phyloP scores from a whole-genome alignment of 2,888 invertebrate species.

The Dasypolia templi region DNA sequence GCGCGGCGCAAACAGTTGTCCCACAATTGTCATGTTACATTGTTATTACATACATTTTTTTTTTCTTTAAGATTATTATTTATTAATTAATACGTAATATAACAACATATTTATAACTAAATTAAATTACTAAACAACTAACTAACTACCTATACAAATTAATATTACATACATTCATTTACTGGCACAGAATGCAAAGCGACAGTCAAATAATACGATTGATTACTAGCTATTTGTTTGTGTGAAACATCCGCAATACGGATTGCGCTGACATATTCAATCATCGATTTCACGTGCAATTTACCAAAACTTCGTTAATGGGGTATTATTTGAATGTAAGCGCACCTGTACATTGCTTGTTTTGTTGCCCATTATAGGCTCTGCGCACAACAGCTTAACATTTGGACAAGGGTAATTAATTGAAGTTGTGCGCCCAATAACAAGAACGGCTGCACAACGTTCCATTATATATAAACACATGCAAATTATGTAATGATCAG shows the following conservation, averaged over 20 bases:
- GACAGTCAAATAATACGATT: conserved; percentile 80
- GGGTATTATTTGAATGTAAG: conserved; percentile 63
- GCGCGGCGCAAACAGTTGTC: conserved; percentile 43
- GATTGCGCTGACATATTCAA: conserved; percentile 79
- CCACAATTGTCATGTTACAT: conserved; percentile 65
- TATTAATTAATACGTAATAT: too few relatives aligned
- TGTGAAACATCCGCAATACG: conserved; percentile 77
- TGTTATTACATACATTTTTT: conserved; percentile 65
- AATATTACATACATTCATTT: too few relatives aligned
- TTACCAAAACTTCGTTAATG: conserved; percentile 70
- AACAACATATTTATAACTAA: too few relatives aligned
- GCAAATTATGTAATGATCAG: conserved; percentile 62
- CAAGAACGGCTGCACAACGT: conserved; percentile 64
- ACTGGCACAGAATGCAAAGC: conserved; percentile 64
- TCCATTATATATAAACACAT: conserved; percentile 45
- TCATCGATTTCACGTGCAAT: conserved; percentile 81
- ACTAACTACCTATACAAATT: too few relatives aligned
- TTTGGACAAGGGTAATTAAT: conserved; percentile 83
- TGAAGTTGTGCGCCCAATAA: conserved; percentile 71
- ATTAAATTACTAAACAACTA: too few relatives aligned
- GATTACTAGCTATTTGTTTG: conserved; percentile 82
- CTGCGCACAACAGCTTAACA: conserved; percentile 77
- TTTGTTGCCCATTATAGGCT: conserved; percentile 65
- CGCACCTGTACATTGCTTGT: conserved; percentile 59
- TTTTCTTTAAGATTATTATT: too few relatives aligned